phyloP scores from a whole-genome alignment of 2,888 invertebrate genomes.

The Drosophila gaucha region DNA sequence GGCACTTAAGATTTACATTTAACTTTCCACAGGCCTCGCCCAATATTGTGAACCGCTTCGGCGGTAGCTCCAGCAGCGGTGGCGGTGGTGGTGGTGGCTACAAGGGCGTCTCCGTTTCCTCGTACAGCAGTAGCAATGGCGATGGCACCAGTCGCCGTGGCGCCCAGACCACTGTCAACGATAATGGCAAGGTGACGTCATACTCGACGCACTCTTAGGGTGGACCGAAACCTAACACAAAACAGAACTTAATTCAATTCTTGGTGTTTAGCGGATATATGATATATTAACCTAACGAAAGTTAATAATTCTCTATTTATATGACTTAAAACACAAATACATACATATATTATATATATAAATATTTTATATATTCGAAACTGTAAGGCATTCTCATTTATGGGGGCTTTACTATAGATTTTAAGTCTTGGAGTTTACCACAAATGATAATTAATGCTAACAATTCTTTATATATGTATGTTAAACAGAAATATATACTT shows the following conservation, averaged over 20 bases:
- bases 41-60: conserved; percentile 76
- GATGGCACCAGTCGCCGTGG: conserved; percentile 86
- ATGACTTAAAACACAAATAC: conserved; percentile 26
- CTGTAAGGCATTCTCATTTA: conserved; percentile 43
- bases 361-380: conserved; percentile 15
- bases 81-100: conserved; percentile 77
- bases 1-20: background rate
- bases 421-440: too few species aligned
- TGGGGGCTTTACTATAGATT: conserved; percentile 33
- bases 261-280: conserved; percentile 41
- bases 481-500: too few species aligned
- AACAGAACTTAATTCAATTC: conserved; percentile 9
- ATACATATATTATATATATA: conserved; percentile 15
- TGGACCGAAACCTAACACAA: background rate
- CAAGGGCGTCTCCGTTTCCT: conserved; percentile 88
- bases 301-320: conserved; percentile 41
- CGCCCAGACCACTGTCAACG: conserved; percentile 89
- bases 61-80: conserved; percentile 48
- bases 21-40: conserved; percentile 68
- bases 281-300: conserved; percentile 9
- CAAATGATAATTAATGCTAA: too few species aligned
- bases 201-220: conserved; percentile 85
- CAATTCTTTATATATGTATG: too few species aligned
- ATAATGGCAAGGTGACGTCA: conserved; percentile 89
- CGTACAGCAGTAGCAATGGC: conserved; percentile 88